Evolutionary conservation across 2,888 invertebrate species (phyloP).

Genomic region (Allygus modestus): DNA sequence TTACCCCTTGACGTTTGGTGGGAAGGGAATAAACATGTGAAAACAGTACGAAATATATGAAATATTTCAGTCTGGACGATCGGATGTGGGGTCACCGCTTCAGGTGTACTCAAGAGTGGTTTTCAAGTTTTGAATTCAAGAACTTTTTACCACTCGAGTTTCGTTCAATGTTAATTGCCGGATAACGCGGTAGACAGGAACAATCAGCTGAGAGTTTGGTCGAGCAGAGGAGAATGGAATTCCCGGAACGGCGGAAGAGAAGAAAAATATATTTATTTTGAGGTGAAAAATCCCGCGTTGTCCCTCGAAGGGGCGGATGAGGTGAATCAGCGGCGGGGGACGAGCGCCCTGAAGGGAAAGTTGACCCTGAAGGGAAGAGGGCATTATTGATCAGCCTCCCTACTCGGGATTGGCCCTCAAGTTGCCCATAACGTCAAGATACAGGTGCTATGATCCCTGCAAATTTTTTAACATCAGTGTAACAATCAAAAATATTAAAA

Average conservation of each 20-base stretch:
- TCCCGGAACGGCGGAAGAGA: background rate
- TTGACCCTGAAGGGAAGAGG: constrained; percentile 43
- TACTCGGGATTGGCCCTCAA: constrained; percentile 14
- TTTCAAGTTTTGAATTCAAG: background rate
- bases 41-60: background rate
- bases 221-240: background rate
- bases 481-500: constrained; percentile 11
- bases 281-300: constrained; percentile 36
- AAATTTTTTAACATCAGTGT: constrained; percentile 35
- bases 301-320: constrained; percentile 37
- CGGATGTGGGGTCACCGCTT: background rate
- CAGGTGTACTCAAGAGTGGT: background rate
- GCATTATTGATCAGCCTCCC: constrained; percentile 37
- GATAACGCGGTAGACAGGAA: background rate
- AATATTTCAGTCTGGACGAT: background rate
- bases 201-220: background rate
- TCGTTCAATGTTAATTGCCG: background rate
- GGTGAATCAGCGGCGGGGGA: background rate
- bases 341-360: constrained; percentile 16
- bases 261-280: background rate
- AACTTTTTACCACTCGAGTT: background rate
- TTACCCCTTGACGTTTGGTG: constrained; percentile 8
- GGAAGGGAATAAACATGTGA: background rate
- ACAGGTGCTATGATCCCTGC: constrained; percentile 46
- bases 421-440: constrained; percentile 39